Evolutionary conservation across 2,888 invertebrate species (phyloP).

Genomic region (Diabrotica balteata): DNA sequence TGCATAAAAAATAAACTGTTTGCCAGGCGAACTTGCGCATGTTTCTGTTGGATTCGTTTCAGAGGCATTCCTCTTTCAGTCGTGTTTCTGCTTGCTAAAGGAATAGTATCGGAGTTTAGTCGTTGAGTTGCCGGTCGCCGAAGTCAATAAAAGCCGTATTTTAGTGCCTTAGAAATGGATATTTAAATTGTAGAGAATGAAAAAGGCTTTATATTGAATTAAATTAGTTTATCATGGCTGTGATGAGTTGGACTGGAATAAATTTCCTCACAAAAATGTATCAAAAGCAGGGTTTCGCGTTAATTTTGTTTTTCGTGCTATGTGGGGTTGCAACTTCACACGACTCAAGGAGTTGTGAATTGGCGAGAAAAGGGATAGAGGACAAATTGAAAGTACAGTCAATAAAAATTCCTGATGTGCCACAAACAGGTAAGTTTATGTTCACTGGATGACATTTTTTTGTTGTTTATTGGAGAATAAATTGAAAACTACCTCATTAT

Average conservation of each 20-base stretch:
- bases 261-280: constrained; percentile 41
- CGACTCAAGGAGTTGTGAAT: constrained; percentile 60
- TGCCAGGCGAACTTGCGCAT: constrained; percentile 35
- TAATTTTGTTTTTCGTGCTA: constrained; percentile 47
- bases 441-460: too few relatives aligned
- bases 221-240: constrained; percentile 47
- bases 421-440: constrained; percentile 61
- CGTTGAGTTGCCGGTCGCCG: constrained; percentile 22
- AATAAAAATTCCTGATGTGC: constrained; percentile 62
- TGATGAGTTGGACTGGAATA: constrained; percentile 47
- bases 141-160: constrained; percentile 38
- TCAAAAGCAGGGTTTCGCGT: constrained; percentile 45
- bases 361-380: constrained; percentile 62
- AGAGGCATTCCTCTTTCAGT: constrained; percentile 13
- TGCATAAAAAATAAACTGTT: constrained; percentile 33
- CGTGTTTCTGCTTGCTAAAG: constrained; percentile 1
- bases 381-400: constrained; percentile 64
- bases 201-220: constrained; percentile 34
- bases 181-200: constrained; percentile 38
- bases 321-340: constrained; percentile 33
- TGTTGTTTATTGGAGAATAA: too few relatives aligned
- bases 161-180: constrained; percentile 52
- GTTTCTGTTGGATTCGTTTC: constrained; percentile 36
- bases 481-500: background rate
- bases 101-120: background rate